A percentile compares a stretch with the other conserved stretches of the same genome.
These are phyloP conservation scores for Trichacis sp. DNA, from an alignment of 2,888 invertebrate species.

Conservation along the genomic window DNA sequence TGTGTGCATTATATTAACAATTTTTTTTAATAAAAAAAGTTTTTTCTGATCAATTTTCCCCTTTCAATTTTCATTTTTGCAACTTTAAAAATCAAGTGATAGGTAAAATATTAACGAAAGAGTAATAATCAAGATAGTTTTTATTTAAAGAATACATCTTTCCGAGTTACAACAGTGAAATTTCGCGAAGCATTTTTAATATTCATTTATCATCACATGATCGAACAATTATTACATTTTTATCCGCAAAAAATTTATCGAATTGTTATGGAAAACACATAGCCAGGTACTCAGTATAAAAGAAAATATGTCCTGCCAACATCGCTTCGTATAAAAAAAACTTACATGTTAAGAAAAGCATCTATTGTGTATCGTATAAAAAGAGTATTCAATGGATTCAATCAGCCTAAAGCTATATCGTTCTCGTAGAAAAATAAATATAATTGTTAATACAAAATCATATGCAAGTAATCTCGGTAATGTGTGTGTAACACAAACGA, in stretches of 20 bases:
- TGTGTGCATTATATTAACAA: slow-evolving; percentile 49
- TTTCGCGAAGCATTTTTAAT: slow-evolving; percentile 31
- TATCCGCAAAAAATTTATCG: slow-evolving; percentile 27
- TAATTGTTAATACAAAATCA: slow-evolving; percentile 21
- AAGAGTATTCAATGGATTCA: not conserved
- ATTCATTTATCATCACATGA: slow-evolving; percentile 6
- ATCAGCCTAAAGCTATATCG: not conserved
- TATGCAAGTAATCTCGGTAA: slow-evolving; percentile 15
- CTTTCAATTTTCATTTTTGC: not conserved
- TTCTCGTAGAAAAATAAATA: slow-evolving; percentile 20
- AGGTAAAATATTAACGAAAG: slow-evolving; percentile 10
- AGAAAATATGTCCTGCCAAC: slow-evolving; percentile 34
- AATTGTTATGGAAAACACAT: slow-evolving; percentile 46
- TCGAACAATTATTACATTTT: slow-evolving; percentile 14
- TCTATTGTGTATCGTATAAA: not conserved
- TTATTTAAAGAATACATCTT: slow-evolving; percentile 60
- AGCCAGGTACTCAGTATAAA: slow-evolving; percentile 53
- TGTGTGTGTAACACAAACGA: slow-evolving; percentile 14
- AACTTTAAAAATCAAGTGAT: not conserved
- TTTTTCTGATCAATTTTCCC: not conserved
- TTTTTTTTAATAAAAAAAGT: not conserved
- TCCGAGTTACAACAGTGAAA: slow-evolving; percentile 54
- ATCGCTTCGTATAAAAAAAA: slow-evolving; percentile 23
- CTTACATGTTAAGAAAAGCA: not conserved
- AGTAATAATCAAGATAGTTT: slow-evolving; percentile 59